Conservation (phyloP, 2,113 vertebrate genomes). For the Prunella himalayana region DNA sequence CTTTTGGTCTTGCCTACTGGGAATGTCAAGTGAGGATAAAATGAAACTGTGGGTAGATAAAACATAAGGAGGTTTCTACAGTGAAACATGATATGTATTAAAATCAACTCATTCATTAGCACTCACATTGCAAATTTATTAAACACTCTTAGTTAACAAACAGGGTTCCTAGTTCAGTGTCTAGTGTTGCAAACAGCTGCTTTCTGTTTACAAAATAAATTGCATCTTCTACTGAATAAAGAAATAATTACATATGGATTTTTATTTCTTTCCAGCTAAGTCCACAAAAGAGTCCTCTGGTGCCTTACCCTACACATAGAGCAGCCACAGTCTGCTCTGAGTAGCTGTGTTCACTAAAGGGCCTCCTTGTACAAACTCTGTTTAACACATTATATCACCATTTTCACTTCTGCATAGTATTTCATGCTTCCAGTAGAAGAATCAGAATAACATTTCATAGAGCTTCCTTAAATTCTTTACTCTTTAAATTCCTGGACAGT, state of each 20-base stretch:
- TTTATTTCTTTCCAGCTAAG: slow-evolving; percentile 16
- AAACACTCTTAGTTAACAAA: slow-evolving; percentile 43
- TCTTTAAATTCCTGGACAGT: background rate
- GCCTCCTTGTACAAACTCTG: background rate
- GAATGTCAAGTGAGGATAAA: slow-evolving; percentile 49
- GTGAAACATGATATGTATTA: slow-evolving; percentile 53
- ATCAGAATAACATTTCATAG: background rate
- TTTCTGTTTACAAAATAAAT: slow-evolving; percentile 51
- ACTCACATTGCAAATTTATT: slow-evolving; percentile 55
- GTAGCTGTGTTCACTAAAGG: background rate
- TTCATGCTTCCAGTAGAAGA: background rate
- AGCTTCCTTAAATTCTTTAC: background rate
- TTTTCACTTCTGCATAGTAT: slow-evolving; percentile 7
- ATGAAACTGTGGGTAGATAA: slow-evolving; percentile 15
- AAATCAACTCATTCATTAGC: slow-evolving; percentile 67
- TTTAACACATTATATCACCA: background rate
- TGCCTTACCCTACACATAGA: background rate
- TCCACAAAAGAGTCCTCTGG: background rate
- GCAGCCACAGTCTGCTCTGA: background rate
- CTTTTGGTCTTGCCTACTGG: slow-evolving; percentile 8
- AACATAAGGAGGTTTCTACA: slow-evolving; percentile 35
- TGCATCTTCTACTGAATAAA: slow-evolving; percentile 2
- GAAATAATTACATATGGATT: background rate
- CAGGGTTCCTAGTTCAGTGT: slow-evolving; percentile 15
- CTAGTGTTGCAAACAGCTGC: slow-evolving; percentile 35